phyloP scores from a whole-genome alignment of 2,888 invertebrate genomes.

The Microctonus brassicae region DNA sequence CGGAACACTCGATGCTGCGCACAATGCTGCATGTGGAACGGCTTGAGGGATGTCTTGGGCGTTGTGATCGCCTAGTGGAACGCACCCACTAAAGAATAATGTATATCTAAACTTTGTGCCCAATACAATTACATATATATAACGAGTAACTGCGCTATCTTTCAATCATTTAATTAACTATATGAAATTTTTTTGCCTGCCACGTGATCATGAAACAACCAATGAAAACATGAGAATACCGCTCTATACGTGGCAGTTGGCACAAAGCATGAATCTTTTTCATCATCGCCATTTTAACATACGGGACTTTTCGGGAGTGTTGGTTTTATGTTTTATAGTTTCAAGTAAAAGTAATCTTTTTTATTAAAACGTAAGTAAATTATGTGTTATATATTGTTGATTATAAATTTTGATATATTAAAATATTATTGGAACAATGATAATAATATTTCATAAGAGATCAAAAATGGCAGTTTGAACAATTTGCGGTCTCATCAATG shows the following conservation, averaged over 20 bases:
- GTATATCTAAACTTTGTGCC: too few species aligned
- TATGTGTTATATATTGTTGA: constrained; percentile 45
- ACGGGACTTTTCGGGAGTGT: constrained; percentile 80
- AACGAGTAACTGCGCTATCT: neutral
- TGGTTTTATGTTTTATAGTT: constrained; percentile 80
- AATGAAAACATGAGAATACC: constrained; percentile 60
- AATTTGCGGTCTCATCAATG: constrained; percentile 9
- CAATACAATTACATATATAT: too few species aligned
- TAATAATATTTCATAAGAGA: neutral
- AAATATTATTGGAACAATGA: neutral
- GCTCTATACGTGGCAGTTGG: constrained; percentile 86
- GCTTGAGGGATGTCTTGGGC: too few species aligned
- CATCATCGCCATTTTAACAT: constrained; percentile 89
- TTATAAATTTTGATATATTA: constrained; percentile 32
- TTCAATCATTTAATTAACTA: neutral
- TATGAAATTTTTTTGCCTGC: constrained; percentile 23
- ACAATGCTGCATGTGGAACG: too few species aligned
- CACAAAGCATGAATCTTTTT: constrained; percentile 81
- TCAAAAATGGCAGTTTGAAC: constrained; percentile 1
- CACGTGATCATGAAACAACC: constrained; percentile 56
- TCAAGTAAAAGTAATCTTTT: constrained; percentile 72
- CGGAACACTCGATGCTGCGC: too few species aligned
- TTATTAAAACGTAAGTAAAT: constrained; percentile 70
- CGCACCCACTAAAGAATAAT: too few species aligned
- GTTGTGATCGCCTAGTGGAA: too few species aligned